These are phyloP conservation scores for Stomatorhinus ivindoensis DNA, from an alignment of 2,113 vertebrate genomes.

Conservation along the genomic window DNA sequence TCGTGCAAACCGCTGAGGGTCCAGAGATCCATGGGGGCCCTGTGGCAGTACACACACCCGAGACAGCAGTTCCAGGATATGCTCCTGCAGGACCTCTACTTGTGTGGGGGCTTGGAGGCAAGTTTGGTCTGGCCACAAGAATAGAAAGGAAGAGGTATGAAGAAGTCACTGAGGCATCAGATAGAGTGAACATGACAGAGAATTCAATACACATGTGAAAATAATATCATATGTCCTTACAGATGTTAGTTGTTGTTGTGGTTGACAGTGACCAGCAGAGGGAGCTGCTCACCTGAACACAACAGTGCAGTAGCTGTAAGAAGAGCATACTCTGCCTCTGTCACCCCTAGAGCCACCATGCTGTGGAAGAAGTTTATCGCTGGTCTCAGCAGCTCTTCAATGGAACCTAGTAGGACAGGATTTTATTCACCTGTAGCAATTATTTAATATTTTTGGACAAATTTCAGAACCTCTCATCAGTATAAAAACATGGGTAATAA, in stretches of 20 bases:
- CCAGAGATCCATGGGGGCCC: conserved; percentile 60
- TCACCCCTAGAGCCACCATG: conserved; percentile 75
- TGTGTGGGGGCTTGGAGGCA: conserved; percentile 67
- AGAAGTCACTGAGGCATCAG: background rate
- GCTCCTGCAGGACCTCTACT: conserved; percentile 83
- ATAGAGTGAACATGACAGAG: background rate
- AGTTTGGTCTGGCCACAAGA: conserved; percentile 60
- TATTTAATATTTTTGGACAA: background rate
- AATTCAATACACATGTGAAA: background rate
- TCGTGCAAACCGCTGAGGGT: conserved; percentile 73
- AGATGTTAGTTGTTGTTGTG: background rate
- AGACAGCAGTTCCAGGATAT: conserved; percentile 77
- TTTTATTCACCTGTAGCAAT: background rate
- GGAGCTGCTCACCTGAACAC: conserved; percentile 73
- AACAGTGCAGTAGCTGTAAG: conserved; percentile 79
- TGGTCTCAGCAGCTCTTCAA: conserved; percentile 73
- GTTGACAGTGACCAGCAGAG: background rate
- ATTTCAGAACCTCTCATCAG: background rate
- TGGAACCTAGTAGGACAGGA: conserved; percentile 53
- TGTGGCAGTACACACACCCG: conserved; percentile 68
- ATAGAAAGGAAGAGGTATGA: background rate
- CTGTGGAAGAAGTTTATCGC: conserved; percentile 86
- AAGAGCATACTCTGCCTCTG: conserved; percentile 78
- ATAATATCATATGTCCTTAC: background rate
- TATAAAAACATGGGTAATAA: background rate